Evolutionary conservation across 2,888 invertebrate genomes (phyloP).

Genomic region (Acronicta psi): DNA sequence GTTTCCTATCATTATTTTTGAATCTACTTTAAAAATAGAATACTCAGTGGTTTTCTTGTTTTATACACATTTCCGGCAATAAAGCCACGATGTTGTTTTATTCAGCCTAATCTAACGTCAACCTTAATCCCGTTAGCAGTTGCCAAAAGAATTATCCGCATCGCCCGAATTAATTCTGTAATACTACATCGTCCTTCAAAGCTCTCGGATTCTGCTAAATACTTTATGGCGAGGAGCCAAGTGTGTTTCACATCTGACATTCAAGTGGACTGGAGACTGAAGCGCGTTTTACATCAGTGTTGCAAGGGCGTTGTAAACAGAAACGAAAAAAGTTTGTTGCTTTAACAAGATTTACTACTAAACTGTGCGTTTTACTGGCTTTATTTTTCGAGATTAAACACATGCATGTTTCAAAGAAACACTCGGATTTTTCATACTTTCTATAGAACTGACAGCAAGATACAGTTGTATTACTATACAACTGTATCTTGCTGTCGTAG

Average conservation of each 20-base stretch:
- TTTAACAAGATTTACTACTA: conserved; percentile 35
- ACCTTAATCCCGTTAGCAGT: conserved; percentile 30
- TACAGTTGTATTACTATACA: conserved; percentile 5
- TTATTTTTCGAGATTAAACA: conserved; percentile 32
- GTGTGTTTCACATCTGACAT: conserved; percentile 47
- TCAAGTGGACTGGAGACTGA: conserved; percentile 28
- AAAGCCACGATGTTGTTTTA: conserved; percentile 17
- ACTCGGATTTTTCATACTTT: conserved; percentile 42
- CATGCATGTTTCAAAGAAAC: conserved; percentile 20
- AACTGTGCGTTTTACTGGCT: conserved; percentile 9
- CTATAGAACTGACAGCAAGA: conserved; percentile 24
- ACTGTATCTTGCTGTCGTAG: too few relatives aligned
- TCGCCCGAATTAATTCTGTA: conserved; percentile 37
- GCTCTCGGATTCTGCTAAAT: conserved; percentile 35
- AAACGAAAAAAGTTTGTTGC: conserved; percentile 31
- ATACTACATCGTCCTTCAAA: conserved; percentile 50
- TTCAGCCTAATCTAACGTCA: conserved; percentile 14
- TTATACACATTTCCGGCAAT: conserved; percentile 23
- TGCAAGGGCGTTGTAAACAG: conserved; percentile 47
- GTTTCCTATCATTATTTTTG: too few relatives aligned
- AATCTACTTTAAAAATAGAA: conserved; percentile 1
- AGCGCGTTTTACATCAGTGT: conserved; percentile 36
- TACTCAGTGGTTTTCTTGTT: conserved; percentile 1
- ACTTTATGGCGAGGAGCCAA: conserved; percentile 50
- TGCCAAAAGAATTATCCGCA: conserved; percentile 31